Base-by-base conservation (phyloP, 2,113 vertebrate species). In the Phrynocephalus versicolor region DNA sequence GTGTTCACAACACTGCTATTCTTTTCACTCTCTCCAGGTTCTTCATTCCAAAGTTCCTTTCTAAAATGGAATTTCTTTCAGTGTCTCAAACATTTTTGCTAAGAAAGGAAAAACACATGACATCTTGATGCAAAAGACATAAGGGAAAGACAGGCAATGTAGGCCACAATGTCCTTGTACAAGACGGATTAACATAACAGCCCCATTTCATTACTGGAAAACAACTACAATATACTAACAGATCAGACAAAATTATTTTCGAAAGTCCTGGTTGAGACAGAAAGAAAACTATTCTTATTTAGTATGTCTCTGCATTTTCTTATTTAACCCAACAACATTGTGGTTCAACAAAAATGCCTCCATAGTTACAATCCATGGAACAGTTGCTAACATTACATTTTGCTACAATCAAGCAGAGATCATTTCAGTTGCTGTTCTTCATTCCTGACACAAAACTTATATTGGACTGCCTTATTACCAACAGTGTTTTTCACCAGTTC, bases 101-200 rank as follows among this genome's bases (percentile, higher is more conserved):
- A 83, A 75, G 16, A 85, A 82, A 14, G 55, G 5, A 51, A 51
- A 51, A 51, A 5, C 19, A 87, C 0, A 55, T 6, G 51, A 45
- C 51, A 19, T 85, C 82, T 82, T 80, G 88, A 84, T 39, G 30
- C 39, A 67, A 85, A 90, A 89, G 88, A 6, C 3, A 55, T 86
- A 74, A 92, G 30, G 0, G 78, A 86, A 62, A 86, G 13, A 23
- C 18, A 19, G 12, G 23, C 33, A 27, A 75, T 87, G 78, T 67
- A 89, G 81, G 13, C 57, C 79, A 58, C 1, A 41, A 25, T 37
- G 75, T 75, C 90, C 81, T 1, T 58, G 0, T 72, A 39, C 76
- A 85, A 73, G 78, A 76, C 71, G 89, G 82, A 90, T 88, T 83
- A 92, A 89, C 58, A 7, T 6, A 82, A 90, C 1, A 94, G 87